Conservation (phyloP, 1,140 invertebrate species). For the Solen grandis region DNA sequence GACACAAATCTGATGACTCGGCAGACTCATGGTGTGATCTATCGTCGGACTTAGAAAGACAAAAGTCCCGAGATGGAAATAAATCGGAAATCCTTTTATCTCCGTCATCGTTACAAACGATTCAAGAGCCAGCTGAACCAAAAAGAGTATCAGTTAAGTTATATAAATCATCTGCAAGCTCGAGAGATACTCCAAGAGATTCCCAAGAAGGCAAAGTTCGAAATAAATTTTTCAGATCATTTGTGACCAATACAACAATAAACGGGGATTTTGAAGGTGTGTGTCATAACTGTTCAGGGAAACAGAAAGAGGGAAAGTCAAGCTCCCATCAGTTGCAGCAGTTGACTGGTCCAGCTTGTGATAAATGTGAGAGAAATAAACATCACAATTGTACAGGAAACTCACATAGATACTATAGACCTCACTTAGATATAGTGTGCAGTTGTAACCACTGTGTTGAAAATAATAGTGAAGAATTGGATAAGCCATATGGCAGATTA, state of each 20-base stretch:
- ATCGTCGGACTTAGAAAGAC: constrained; percentile 13
- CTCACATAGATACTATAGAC: too few species aligned
- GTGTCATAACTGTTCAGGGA: background rate
- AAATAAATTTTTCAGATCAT: background rate
- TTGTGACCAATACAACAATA: background rate
- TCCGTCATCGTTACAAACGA: constrained; percentile 18
- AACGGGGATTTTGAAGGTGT: background rate
- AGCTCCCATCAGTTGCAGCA: background rate
- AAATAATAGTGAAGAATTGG: background rate
- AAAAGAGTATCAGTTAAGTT: constrained; percentile 7
- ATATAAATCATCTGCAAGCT: constrained; percentile 11
- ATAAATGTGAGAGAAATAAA: background rate
- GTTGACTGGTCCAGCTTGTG: background rate
- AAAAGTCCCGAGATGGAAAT: constrained; percentile 14
- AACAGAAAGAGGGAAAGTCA: background rate
- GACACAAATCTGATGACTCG: constrained; percentile 58
- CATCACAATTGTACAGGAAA: background rate
- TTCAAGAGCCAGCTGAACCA: constrained; percentile 12
- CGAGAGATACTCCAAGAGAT: background rate
- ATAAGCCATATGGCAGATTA: constrained; percentile 1
- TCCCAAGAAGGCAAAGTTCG: too few species aligned
- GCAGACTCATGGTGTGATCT: constrained; percentile 67
- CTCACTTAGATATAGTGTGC: background rate
- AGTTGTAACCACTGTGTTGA: constrained; percentile 10
- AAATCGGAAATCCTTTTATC: constrained; percentile 35